Evolutionary conservation across 2,888 invertebrate genomes (phyloP), one percentile per base, ranked within the genome.

Genomic region (Corbicula japonica): DNA sequence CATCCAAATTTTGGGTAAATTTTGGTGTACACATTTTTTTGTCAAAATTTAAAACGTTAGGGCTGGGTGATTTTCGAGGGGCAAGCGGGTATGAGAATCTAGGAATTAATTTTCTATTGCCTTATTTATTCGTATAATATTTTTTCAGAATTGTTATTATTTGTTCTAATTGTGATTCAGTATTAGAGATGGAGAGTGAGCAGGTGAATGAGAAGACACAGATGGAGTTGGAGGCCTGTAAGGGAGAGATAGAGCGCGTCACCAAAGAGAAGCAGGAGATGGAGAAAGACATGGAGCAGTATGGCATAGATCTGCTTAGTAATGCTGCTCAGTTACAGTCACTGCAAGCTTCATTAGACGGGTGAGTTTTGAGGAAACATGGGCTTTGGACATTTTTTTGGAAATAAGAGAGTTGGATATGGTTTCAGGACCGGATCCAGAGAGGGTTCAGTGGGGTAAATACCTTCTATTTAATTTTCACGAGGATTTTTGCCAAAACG

Each of bases 281-380:
- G 26, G 77, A 70, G 62, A 77, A 54, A 46, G 65, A 69, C 44
- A 82, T 82, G 82, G 78, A 82, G 62, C 82, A 78, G 56, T 78
- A 82, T 65, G 82, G 82, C 12, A 82, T 82, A 30, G 82, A 82
- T 30, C 56, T 82, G 50, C 69, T 82, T 15, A 78, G 78, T 62
- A 78, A 82, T 61, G 78, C 78, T 28, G 75, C 78, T 38, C 78
- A 80, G 50, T 32, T 83, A 48, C 69, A 75, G 58, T 73, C 80
- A 30, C 60, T 83, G 6, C 75, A 80, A 41, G 21, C 77, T 4
- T 48, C 73, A 18, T 44, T 80, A 12, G 44, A 72, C 10, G 72
- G 75, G 80, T 83, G 41, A 8, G 54, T n/a, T n/a, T n/a, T n/a
- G n/a, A n/a, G n/a, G n/a, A n/a, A n/a, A n/a, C n/a, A n/a, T n/a